A percentile compares a stretch with the other conserved stretches of the same genome.
These are phyloP conservation scores for Thunnus thynnus DNA, from an alignment of 2,113 vertebrate genomes.

Conservation along the genomic window DNA sequence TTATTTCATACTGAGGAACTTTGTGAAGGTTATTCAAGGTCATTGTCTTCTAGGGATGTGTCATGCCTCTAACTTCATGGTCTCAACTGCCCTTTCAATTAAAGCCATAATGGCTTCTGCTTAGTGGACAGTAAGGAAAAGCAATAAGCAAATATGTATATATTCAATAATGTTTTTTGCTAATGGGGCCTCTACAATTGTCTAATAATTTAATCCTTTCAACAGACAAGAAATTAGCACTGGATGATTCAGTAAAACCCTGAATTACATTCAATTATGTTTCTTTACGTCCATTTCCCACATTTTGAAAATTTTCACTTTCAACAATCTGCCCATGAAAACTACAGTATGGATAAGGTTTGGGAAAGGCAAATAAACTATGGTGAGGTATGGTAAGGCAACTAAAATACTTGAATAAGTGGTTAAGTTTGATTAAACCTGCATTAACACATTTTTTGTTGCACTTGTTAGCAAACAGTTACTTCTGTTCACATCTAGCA, in stretches of 20 bases:
- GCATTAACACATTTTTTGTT: too few relatives aligned
- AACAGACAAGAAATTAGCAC: background rate
- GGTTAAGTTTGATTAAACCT: background rate
- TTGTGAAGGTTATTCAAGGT: conserved; percentile 62
- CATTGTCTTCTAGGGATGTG: conserved; percentile 40
- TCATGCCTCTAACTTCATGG: conserved; percentile 37
- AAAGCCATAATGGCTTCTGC: conserved; percentile 15
- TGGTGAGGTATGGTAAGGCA: too few relatives aligned
- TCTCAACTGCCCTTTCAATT: conserved; percentile 49
- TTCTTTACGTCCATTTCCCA: too few relatives aligned
- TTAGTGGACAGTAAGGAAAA: conserved; percentile 3
- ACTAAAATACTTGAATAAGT: background rate
- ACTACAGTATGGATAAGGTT: too few relatives aligned
- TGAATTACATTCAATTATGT: too few relatives aligned
- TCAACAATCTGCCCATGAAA: too few relatives aligned
- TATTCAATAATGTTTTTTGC: background rate
- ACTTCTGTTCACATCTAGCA: too few relatives aligned
- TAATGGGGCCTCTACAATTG: too few relatives aligned
- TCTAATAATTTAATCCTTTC: background rate
- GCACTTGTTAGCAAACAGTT: too few relatives aligned
- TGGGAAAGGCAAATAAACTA: too few relatives aligned
- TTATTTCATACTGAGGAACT: conserved; percentile 56
- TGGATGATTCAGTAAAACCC: background rate
- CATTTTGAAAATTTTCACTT: too few relatives aligned
- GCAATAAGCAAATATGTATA: conserved; percentile 3